Base-by-base conservation (phyloP, 2,113 vertebrate genomes). In the Laticauda laticaudata region DNA sequence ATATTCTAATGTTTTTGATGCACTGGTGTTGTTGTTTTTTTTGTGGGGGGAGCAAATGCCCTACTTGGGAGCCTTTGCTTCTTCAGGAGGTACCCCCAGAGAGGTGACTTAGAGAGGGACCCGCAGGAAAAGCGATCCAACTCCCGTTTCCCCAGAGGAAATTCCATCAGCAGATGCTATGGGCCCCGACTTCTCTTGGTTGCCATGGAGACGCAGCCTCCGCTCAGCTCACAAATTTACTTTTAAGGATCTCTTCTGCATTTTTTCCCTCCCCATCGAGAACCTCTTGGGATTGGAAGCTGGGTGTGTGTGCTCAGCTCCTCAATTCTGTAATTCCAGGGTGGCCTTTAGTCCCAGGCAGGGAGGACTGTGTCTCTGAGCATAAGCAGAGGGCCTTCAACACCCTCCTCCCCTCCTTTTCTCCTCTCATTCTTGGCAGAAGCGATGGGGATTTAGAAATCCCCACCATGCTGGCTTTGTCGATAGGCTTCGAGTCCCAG, bases 181-280 rank as follows among this genome's bases (percentile, higher is more conserved):
- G 93, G 91, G 91, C 53, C 45, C 48, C 92, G 61, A 94, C 89
- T 93, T 92, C 9, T 88, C 95, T 90, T 3, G 89, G 94, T 94
- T 95, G 3, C 96, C 93, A 93, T 95, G 95, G 95, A 94, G 0
- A 93, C 92, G 93, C 87, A 43, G 92, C 12, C 95, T 88, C 90
- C 90, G 90, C 90, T 88, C 54, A 92, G 81, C n/a, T 43, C 20
- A 12, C 29, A 1, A 9, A 21, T n/a, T 51, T 3, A 10, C 29
- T n/a, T 45, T 45, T 10, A 24, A 54, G 39, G n/a, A 39, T 39
- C 18, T 48, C 23, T 29, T 45, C 24, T 8, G 3, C 15, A 43
- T 29, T 61, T 59, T 59, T 51, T 51, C 0, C 4, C 55, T 43
- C 39, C 57, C 57, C 57, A 6, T 48, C 14, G 0, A 12, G 88